A percentile compares a stretch with the other conserved stretches of the same genome.
Evolutionary conservation across 2,888 invertebrate species (phyloP).

Genomic region (Dolomedes plantarius): DNA sequence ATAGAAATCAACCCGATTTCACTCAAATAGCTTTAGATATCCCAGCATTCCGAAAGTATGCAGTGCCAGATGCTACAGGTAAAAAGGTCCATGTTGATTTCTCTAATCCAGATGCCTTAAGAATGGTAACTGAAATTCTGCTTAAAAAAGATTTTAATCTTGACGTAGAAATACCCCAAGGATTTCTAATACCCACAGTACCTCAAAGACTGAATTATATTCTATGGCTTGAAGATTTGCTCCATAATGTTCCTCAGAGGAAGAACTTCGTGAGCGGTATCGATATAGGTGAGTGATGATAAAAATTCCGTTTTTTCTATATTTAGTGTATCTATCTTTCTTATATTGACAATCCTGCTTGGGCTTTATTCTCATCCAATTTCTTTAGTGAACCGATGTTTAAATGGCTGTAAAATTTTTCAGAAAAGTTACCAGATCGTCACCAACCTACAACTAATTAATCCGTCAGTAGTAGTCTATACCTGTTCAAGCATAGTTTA

Average conservation of each 20-base stretch:
- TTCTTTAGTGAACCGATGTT: too few species aligned
- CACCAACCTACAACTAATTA: too few species aligned
- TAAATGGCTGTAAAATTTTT: too few species aligned
- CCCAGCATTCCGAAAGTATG: constrained; percentile 86
- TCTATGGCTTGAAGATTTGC: constrained; percentile 93
- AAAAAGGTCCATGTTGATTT: constrained; percentile 90
- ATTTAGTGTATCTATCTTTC: too few species aligned
- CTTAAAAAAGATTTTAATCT: constrained; percentile 90
- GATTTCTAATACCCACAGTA: constrained; percentile 92
- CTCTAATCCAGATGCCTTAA: constrained; percentile 85
- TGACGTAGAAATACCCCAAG: constrained; percentile 86
- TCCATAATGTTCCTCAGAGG: constrained; percentile 75
- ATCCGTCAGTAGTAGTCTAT: too few species aligned
- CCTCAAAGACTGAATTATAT: constrained; percentile 96
- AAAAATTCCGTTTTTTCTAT: too few species aligned
- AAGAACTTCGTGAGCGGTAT: constrained; percentile 81
- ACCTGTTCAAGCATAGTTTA: too few species aligned
- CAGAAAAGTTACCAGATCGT: too few species aligned
- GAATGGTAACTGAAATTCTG: constrained; percentile 87
- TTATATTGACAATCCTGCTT: too few species aligned
- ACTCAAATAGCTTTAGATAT: constrained; percentile 85
- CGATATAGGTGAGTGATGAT: constrained; percentile 87
- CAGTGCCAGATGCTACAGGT: constrained; percentile 84
- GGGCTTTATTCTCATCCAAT: too few species aligned
- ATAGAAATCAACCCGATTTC: constrained; percentile 90